Evolutionary conservation across 2,113 vertebrate species (phyloP).

Genomic region (Gorsachius goisagi): DNA sequence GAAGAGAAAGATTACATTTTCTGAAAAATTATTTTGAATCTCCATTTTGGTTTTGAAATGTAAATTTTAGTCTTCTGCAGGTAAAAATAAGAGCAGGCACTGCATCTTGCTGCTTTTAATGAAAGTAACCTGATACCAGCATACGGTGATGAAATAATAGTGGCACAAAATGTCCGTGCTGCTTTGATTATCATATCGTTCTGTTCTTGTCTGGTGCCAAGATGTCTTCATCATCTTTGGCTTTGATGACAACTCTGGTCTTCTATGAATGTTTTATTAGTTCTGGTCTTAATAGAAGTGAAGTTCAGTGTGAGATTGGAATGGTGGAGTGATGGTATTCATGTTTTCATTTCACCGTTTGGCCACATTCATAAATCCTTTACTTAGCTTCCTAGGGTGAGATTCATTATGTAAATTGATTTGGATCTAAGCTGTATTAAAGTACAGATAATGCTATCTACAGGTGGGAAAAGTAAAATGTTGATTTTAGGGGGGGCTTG

Average conservation of each 20-base stretch:
- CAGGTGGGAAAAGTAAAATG: not conserved
- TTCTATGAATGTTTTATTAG: not conserved
- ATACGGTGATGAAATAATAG: not conserved
- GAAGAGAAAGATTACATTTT: not conserved
- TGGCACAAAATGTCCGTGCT: not conserved
- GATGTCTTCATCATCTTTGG: not conserved
- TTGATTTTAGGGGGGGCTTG: not conserved
- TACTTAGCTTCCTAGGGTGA: not conserved
- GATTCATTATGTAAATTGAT: not conserved
- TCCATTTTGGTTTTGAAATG: conserved; percentile 7
- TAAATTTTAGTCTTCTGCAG: not conserved
- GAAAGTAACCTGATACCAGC: not conserved
- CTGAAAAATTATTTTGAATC: not conserved
- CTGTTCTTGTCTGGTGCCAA: not conserved
- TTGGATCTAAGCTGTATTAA: not conserved
- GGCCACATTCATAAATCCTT: not conserved
- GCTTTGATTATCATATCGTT: not conserved
- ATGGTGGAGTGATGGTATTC: not conserved
- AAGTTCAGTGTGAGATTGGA: not conserved
- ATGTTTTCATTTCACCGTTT: not conserved
- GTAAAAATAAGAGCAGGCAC: not conserved
- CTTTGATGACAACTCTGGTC: not conserved
- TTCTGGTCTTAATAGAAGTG: not conserved
- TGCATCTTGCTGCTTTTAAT: not conserved
- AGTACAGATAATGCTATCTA: not conserved